Percentiles rank a stretch among this genome's conserved stretches.
These are phyloP conservation scores for Larimichthys crocea DNA, from an alignment of 2,113 vertebrate species.

Conservation along the genomic window DNA sequence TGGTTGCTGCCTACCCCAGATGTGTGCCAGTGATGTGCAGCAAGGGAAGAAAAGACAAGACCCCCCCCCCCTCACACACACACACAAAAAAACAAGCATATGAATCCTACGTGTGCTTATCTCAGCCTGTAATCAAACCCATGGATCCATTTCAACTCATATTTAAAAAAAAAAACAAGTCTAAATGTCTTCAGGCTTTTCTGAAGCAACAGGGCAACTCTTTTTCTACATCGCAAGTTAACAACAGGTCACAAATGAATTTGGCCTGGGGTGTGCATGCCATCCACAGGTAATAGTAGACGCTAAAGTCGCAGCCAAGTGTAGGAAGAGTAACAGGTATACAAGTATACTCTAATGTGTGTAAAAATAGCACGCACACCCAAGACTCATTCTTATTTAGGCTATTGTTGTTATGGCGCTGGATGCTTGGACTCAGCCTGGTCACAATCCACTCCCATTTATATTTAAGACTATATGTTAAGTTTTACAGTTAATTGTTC, in stretches of 20 bases:
- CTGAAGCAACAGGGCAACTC: neutral
- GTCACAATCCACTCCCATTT: neutral
- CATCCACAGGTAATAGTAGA: constrained; percentile 21
- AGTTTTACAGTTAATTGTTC: neutral
- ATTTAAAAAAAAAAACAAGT: neutral
- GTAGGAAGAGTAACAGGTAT: constrained; percentile 6
- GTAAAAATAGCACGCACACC: constrained; percentile 10
- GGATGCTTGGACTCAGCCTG: neutral
- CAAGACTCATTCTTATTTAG: neutral
- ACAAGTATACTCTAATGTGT: neutral
- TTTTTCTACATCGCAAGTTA: neutral
- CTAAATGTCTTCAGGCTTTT: neutral
- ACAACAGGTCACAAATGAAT: constrained; percentile 3
- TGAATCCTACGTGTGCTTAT: neutral
- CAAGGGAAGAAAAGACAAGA: constrained; percentile 9
- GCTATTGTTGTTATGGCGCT: neutral
- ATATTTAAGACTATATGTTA: no score
- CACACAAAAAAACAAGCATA: neutral
- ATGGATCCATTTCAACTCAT: neutral
- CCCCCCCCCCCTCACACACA: neutral
- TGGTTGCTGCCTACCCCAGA: constrained; percentile 50
- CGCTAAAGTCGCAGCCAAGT: neutral
- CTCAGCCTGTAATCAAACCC: neutral
- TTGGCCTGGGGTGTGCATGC: constrained; percentile 18
- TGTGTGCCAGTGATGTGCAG: constrained; percentile 42